Base-by-base conservation (phyloP, 2,113 vertebrate species). In the Malurus cyaneus region DNA sequence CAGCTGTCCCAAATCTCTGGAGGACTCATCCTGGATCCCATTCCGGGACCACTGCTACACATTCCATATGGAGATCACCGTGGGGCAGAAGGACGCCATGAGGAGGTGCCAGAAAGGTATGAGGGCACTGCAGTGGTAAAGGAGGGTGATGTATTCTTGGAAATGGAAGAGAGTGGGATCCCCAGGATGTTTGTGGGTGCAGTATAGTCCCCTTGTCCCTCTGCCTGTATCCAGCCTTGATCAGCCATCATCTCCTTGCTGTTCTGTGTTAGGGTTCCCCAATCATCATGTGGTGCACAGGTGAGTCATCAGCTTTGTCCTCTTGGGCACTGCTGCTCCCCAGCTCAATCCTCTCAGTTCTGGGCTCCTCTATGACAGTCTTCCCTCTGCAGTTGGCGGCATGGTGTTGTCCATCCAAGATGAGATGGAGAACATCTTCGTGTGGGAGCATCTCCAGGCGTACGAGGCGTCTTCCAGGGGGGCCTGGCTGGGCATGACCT, bases 31-130 rank as follows among this genome's bases (percentile, higher is more conserved):
- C 2, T 99, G 99, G 99, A 98, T 99, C 79, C 98, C 99, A 28
- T 99, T 99, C 96, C 98, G 99, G 88, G 98, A 99, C 92, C 96
- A 99, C 91, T 99, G 99, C 84, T 99, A 99, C 82, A 98, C 99
- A 36, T 99, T 99, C 97, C 98, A 99, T 97, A 98, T 99, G 98
- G 98, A 99, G 92, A 97, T 97, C 77, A 97, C 98, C 11, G 94
- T 98, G 76, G 97, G 98, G 44, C 98, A 98, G 95, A 98, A 99
- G 42, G 99, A 99, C 0, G 99, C 99, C 7, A 96, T 97, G 57
- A 95, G 96, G 85, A 98, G 96, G 90, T 99, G 99, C 96, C 98
- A 98, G 94, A 98, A 98, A 98, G 98, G 99, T 99, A 96, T 2
- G n/a, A 87, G 6, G 21, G 15, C 8, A 14, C 12, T 83, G 76